phyloP scores from a whole-genome alignment of 2,113 vertebrate species.

The Sterrhoptilus dennistouni region DNA sequence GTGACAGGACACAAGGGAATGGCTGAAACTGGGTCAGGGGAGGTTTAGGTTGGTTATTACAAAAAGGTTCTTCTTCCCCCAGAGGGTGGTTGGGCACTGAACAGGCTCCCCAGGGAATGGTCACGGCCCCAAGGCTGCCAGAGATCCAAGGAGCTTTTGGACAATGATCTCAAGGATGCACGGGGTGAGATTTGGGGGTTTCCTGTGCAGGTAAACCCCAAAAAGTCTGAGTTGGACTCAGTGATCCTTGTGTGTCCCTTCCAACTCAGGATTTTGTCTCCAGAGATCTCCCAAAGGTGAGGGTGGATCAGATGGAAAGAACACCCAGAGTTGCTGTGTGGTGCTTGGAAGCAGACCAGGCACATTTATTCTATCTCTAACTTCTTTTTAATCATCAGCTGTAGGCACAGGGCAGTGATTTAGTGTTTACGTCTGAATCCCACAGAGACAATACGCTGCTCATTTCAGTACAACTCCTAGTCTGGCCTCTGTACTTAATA shows the following conservation, averaged over 20 bases:
- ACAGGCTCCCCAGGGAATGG: neutral
- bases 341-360: neutral
- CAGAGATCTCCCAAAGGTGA: neutral
- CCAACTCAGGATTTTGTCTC: neutral
- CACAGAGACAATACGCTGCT: neutral
- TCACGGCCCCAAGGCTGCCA: neutral
- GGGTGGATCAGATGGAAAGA: neutral
- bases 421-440: neutral
- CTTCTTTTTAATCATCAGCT: neutral
- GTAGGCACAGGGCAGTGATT: neutral
- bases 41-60: neutral
- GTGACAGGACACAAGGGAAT: neutral
- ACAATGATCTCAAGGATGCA: neutral
- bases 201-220: neutral
- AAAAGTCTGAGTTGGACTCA: neutral
- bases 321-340: too few species aligned
- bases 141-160: neutral
- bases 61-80: neutral
- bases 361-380: accelerated
- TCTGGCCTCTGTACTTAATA: neutral
- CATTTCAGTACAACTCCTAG: neutral
- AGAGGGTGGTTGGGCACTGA: neutral
- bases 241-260: neutral
- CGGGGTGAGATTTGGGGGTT: accelerated
- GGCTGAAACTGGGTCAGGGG: too few species aligned